Evolutionary conservation across 2,888 invertebrate species (phyloP).

Genomic region (Caenorhabditis afra): DNA sequence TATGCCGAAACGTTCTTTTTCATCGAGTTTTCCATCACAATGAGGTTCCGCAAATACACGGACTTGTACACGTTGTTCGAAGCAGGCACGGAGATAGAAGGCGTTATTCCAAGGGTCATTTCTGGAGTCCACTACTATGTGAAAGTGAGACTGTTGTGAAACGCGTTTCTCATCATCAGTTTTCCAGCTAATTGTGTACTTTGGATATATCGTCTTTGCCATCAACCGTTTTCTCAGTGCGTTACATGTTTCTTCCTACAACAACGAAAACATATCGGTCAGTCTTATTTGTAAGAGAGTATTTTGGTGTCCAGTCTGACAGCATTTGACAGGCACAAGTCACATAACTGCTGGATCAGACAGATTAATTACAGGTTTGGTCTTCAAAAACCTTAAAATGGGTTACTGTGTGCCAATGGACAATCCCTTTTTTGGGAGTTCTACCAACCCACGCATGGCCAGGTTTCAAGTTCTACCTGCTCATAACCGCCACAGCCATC

Average conservation of each 20-base stretch:
- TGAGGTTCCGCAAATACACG: constrained; percentile 44
- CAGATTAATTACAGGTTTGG: constrained; percentile 35
- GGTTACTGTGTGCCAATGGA: constrained; percentile 36
- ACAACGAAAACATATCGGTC: constrained; percentile 37
- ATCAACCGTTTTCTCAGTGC: constrained; percentile 40
- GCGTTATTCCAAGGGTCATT: constrained; percentile 21
- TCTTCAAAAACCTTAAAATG: constrained; percentile 6
- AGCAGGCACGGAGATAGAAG: constrained; percentile 20
- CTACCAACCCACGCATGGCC: constrained; percentile 49
- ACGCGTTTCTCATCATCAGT: background rate
- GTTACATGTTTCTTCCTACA: constrained; percentile 26
- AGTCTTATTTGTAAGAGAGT: too few relatives aligned
- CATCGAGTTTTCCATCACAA: constrained; percentile 37
- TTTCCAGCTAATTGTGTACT: constrained; percentile 40
- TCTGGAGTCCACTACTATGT: constrained; percentile 40
- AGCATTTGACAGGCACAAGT: too few relatives aligned
- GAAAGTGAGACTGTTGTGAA: constrained; percentile 6
- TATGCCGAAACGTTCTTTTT: constrained; percentile 43
- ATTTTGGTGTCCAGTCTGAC: too few relatives aligned
- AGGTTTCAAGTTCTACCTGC: constrained; percentile 15
- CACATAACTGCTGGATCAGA: too few relatives aligned
- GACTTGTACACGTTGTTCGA: constrained; percentile 37
- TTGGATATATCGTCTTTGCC: constrained; percentile 44
- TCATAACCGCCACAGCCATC: constrained; percentile 35
- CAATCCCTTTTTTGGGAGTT: constrained; percentile 30